These are phyloP conservation scores for Globodera ellingtonae DNA, from an alignment of 1,140 invertebrate genomes.

Conservation along the genomic window DNA sequence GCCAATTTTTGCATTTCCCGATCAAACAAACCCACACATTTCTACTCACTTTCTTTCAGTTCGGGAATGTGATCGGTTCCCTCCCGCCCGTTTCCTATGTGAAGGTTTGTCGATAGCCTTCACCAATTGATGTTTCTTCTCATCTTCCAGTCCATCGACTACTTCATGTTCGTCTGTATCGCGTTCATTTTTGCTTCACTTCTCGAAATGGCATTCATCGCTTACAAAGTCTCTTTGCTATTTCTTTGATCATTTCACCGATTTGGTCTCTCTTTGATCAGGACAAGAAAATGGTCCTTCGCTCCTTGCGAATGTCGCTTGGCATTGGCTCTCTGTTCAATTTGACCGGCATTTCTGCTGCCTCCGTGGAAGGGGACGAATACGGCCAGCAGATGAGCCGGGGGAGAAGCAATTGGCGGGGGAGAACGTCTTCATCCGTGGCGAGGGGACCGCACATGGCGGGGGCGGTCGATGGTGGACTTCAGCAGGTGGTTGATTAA, in stretches of 20 bases:
- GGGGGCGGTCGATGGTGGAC: background rate
- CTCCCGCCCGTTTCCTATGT: conserved; percentile 65
- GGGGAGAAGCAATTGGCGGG: background rate
- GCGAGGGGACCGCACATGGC: background rate
- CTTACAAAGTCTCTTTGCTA: conserved; percentile 54
- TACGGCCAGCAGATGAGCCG: background rate
- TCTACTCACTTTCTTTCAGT: conserved; percentile 31
- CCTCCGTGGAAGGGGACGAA: background rate
- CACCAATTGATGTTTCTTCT: background rate
- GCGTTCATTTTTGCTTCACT: conserved; percentile 63
- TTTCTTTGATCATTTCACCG: background rate
- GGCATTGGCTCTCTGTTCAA: conserved; percentile 32
- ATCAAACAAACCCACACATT: background rate
- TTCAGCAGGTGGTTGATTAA: background rate
- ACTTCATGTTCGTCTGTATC: conserved; percentile 65
- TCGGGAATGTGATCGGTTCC: conserved; percentile 62
- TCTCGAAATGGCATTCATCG: conserved; percentile 62
- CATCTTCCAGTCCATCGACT: conserved; percentile 55
- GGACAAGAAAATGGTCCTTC: conserved; percentile 52
- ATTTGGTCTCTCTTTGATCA: conserved; percentile 22
- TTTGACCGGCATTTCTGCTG: conserved; percentile 35
- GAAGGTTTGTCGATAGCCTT: conserved; percentile 43
- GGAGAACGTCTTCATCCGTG: background rate
- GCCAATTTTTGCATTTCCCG: background rate
- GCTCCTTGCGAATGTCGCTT: conserved; percentile 38